Evolutionary conservation across 2,888 invertebrate genomes (phyloP), one percentile per base, ranked within the genome.

Genomic region (Eupsilia transversa): DNA sequence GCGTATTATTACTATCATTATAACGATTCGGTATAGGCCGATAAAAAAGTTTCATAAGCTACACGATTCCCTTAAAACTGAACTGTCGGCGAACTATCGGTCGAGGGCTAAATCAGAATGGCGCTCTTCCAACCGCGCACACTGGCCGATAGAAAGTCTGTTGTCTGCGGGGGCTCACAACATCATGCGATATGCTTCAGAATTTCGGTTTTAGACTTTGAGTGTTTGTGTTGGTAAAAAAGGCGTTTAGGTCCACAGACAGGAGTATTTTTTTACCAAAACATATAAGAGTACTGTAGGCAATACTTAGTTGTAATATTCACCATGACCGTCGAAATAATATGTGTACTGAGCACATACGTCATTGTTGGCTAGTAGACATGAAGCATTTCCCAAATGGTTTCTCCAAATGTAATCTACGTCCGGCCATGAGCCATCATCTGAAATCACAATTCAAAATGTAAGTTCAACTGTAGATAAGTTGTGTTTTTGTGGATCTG

Each of bases 331-430:
- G 88, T 97, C 96, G 87, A 97, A 97, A 75, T 94, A 97, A 87
- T 97, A 97, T 0, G 97, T 97, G 89, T 97, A 97, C 82, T 97
- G 97, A 3, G 97, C 97, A 88, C 98, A 98, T 12, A 97, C 96
- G 87, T 97, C 97, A 61, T 97, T 97, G n/a, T 91, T 92, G 1
- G 97, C 94, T 88, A 97, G 92, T 71, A 96, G 93, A 88, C 98
- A 98, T 3, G 97, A 93, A 49, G 97, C 97, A 74, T 96, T 89
- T 10, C 88, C 83, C 67, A 92, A 87, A 87, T 97, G 94, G 88
- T 97, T 91, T 2, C 93, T 91, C 97, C 97, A 97, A 80, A 98
- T 93, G 67, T 97, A 97, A 43, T 96, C 91, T 3, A 97, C 96
- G 89, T 98, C 96, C 0, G 98, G 98, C 89, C 97, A 96, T 1